These are phyloP conservation scores for Mesochorus sp. DNA, from an alignment of 2,888 invertebrate species.

Conservation along the genomic window DNA sequence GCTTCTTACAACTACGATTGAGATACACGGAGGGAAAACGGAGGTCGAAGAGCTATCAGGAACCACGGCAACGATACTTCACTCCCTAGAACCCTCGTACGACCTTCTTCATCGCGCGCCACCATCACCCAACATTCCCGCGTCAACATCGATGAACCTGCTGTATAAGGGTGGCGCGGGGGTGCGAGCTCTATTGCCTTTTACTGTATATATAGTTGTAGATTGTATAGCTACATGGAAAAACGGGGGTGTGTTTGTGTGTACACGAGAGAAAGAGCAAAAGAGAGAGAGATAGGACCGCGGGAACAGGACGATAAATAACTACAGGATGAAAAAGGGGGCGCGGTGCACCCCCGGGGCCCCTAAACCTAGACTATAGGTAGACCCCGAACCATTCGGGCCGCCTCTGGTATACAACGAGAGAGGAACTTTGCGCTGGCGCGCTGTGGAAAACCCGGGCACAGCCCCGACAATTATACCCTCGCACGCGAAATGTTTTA, in stretches of 20 bases:
- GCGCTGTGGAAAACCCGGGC: conserved; percentile 67
- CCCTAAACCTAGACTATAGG: conserved; percentile 79
- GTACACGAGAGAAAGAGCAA: not conserved
- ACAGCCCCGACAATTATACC: conserved; percentile 80
- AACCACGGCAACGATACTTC: conserved; percentile 52
- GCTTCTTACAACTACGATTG: conserved; percentile 25
- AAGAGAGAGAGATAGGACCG: conserved; percentile 39
- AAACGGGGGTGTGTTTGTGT: conserved; percentile 1
- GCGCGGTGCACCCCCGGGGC: conserved; percentile 80
- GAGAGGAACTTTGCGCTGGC: conserved; percentile 53
- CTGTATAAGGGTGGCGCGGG: conserved; percentile 64
- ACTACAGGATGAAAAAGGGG: conserved; percentile 81
- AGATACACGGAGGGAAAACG: not conserved
- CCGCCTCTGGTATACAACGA: conserved; percentile 61
- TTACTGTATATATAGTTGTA: conserved; percentile 44
- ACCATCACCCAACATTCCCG: conserved; percentile 64
- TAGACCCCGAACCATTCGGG: conserved; percentile 67
- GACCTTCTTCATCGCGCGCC: conserved; percentile 69
- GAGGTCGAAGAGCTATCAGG: conserved; percentile 40
- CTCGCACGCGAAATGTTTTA: conserved; percentile 81
- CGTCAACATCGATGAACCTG: conserved; percentile 71
- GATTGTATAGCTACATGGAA: conserved; percentile 34
- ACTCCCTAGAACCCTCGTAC: conserved; percentile 67
- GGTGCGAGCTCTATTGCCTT: conserved; percentile 60
- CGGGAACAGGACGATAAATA: conserved; percentile 77